phyloP scores from a whole-genome alignment of 1,140 invertebrate genomes.

The Drosophila simulans region DNA sequence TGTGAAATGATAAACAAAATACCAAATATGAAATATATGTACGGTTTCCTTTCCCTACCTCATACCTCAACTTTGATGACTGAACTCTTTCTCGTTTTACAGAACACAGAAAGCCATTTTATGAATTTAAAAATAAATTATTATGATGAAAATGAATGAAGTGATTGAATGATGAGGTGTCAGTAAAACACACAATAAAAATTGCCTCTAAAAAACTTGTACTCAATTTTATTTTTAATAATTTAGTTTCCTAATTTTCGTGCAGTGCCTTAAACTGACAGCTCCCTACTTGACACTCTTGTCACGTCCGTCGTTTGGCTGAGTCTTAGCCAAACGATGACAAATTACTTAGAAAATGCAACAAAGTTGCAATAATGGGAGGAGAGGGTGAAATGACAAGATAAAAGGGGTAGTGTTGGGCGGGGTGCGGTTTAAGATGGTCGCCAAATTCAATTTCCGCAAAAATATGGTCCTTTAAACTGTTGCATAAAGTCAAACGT shows the following conservation, averaged over 20 bases:
- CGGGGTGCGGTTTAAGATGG: conserved; percentile 36
- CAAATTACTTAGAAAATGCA: conserved; percentile 80
- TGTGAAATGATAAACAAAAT: too few species aligned
- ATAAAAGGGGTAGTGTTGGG: not conserved
- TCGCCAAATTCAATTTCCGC: conserved; percentile 71
- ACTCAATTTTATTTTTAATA: too few species aligned
- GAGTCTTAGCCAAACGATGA: conserved; percentile 61
- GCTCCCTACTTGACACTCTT: conserved; percentile 20
- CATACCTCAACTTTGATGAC: not conserved
- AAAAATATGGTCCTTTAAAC: conserved; percentile 54
- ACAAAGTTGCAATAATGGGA: conserved; percentile 62
- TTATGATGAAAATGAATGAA: too few species aligned
- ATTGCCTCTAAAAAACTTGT: too few species aligned
- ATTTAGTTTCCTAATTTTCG: not conserved
- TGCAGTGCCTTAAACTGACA: conserved; percentile 5
- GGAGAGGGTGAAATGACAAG: conserved; percentile 17
- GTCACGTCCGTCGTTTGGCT: conserved; percentile 52
- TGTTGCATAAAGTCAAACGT: conserved; percentile 41
- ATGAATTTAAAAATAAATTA: too few species aligned
- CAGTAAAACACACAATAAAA: too few species aligned
- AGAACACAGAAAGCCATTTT: not conserved
- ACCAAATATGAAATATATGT: not conserved
- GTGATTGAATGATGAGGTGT: too few species aligned
- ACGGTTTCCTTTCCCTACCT: not conserved
- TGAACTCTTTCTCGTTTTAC: not conserved